Evolutionary conservation across 2,888 invertebrate genomes (phyloP).

Genomic region (Folsomia candida): DNA sequence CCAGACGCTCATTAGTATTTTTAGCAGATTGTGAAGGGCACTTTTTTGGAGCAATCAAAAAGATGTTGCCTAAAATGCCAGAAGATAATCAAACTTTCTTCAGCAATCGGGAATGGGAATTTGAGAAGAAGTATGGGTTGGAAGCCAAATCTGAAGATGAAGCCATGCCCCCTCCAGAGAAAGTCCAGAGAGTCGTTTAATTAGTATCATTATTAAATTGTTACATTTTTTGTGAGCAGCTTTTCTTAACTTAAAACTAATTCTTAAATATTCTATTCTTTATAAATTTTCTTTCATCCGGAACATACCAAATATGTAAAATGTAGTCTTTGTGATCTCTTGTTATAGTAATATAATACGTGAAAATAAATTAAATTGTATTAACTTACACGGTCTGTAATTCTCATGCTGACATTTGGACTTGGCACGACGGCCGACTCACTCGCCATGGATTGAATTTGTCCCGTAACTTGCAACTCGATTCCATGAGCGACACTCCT

Average conservation of each 20-base stretch:
- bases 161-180: neutral
- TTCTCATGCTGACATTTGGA: slow-evolving; percentile 57
- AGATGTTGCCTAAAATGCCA: neutral
- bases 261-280: no score
- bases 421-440: slow-evolving; percentile 56
- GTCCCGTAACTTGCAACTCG: slow-evolving; percentile 53
- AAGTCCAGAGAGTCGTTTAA: neutral
- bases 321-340: no score
- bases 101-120: neutral
- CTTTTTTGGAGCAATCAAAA: neutral
- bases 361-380: no score
- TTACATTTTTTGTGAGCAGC: no score
- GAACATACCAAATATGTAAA: no score
- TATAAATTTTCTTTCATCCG: no score
- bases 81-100: neutral
- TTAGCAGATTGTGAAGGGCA: neutral
- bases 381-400: slow-evolving; percentile 55
- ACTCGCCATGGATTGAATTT: slow-evolving; percentile 52
- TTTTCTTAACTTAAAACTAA: no score
- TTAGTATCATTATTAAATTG: no score
- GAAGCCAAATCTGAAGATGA: neutral
- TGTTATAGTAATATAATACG: no score
- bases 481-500: slow-evolving; percentile 55
- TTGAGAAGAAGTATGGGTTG: neutral
- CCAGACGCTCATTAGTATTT: neutral